phyloP scores from a whole-genome alignment of 2,888 invertebrate genomes.

The Andricus curvator region DNA sequence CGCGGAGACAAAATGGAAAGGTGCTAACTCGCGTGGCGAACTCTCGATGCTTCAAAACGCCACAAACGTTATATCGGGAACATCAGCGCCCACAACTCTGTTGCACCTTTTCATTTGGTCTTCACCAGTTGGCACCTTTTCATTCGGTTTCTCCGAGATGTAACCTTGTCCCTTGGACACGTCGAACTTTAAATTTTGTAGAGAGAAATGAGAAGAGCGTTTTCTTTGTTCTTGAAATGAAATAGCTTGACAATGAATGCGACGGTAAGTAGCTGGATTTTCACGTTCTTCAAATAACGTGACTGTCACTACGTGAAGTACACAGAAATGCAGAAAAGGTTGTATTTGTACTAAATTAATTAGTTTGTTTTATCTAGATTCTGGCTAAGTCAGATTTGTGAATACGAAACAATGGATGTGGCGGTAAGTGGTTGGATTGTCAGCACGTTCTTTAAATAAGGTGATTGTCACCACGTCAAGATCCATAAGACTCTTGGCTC shows the following conservation, averaged over 20 bases:
- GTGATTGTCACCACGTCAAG: slow-evolving; percentile 27
- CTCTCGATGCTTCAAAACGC: too few species aligned
- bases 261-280: not conserved
- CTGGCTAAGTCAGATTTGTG: not conserved
- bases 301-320: not conserved
- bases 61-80: too few species aligned
- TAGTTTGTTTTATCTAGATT: not conserved
- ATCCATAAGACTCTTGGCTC: slow-evolving; percentile 24
- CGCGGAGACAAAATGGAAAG: too few species aligned
- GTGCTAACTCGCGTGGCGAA: too few species aligned
- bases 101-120: too few species aligned
- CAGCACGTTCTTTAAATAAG: slow-evolving; percentile 29
- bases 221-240: too few species aligned
- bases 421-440: slow-evolving; percentile 7
- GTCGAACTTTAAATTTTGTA: too few species aligned
- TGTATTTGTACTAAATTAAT: not conserved
- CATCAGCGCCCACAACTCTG: too few species aligned
- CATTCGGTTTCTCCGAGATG: too few species aligned
- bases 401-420: slow-evolving; percentile 21
- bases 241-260: not conserved
- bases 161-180: too few species aligned
- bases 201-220: too few species aligned
- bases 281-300: slow-evolving; percentile 16
- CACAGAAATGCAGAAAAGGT: not conserved
- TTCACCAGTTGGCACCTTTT: too few species aligned